Conservation (phyloP, 2,113 vertebrate species). For the Gambusia holbrooki region DNA sequence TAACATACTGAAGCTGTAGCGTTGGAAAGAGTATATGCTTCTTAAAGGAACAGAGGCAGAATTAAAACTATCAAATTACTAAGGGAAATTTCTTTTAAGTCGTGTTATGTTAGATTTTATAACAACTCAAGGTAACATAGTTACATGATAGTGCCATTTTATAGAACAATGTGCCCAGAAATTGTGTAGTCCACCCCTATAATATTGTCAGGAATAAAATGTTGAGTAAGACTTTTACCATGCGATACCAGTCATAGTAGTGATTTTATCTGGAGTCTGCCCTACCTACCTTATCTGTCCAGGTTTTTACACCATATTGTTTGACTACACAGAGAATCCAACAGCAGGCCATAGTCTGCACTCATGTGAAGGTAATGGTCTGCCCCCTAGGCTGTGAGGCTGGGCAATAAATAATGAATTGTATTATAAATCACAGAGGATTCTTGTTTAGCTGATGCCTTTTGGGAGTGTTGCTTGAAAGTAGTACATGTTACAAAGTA, state of each 20-base stretch:
- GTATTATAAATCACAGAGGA: constrained; percentile 73
- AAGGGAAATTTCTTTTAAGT: too few species aligned
- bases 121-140: too few species aligned
- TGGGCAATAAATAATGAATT: constrained; percentile 66
- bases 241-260: not conserved
- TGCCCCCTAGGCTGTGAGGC: constrained; percentile 48
- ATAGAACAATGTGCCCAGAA: too few species aligned
- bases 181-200: too few species aligned
- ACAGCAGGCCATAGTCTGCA: constrained; percentile 56
- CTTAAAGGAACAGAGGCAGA: too few species aligned
- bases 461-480: constrained; percentile 55
- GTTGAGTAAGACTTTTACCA: constrained; percentile 16
- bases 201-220: constrained; percentile 6
- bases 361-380: constrained; percentile 62
- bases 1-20: too few species aligned
- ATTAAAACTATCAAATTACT: too few species aligned
- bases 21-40: too few species aligned
- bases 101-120: too few species aligned
- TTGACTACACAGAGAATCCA: constrained; percentile 60
- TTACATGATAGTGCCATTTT: too few species aligned
- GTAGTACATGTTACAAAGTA: constrained; percentile 51
- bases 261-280: constrained; percentile 8
- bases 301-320: constrained; percentile 58
- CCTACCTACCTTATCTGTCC: constrained; percentile 42
- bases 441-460: constrained; percentile 55